Evolutionary conservation across 2,888 invertebrate species (phyloP).

Genomic region (Ormyrus nitidulus): DNA sequence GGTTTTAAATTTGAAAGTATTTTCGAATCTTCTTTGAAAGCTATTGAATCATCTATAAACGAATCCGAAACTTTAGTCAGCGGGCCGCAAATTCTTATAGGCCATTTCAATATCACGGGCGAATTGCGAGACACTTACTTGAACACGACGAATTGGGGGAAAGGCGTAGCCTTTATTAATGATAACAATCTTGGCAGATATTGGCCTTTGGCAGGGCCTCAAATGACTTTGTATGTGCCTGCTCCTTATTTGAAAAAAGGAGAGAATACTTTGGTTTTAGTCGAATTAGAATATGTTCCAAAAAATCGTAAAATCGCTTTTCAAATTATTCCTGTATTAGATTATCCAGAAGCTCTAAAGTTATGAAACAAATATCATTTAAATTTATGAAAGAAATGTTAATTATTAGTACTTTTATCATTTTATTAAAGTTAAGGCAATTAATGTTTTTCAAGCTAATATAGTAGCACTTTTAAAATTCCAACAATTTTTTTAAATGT

Average conservation of each 20-base stretch:
- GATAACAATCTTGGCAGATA: slow-evolving; percentile 92
- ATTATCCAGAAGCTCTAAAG: slow-evolving; percentile 23
- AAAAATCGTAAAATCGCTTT: slow-evolving; percentile 70
- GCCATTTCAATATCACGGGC: slow-evolving; percentile 70
- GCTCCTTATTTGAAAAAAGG: slow-evolving; percentile 82
- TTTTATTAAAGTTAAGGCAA: too few relatives aligned
- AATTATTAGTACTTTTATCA: too few relatives aligned
- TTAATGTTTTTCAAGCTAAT: too few relatives aligned
- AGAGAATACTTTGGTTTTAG: slow-evolving; percentile 78
- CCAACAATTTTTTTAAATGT: too few relatives aligned
- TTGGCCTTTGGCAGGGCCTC: slow-evolving; percentile 86
- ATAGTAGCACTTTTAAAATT: too few relatives aligned
- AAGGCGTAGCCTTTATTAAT: slow-evolving; percentile 90
- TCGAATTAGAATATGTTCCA: slow-evolving; percentile 79
- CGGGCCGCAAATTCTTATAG: slow-evolving; percentile 68
- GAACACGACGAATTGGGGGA: slow-evolving; percentile 88
- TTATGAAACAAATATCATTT: too few relatives aligned
- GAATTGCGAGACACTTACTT: slow-evolving; percentile 85
- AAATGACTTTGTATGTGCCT: slow-evolving; percentile 89
- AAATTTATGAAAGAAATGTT: too few relatives aligned
- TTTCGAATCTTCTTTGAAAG: slow-evolving; percentile 8
- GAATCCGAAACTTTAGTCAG: slow-evolving; percentile 57
- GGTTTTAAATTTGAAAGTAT: slow-evolving; percentile 58
- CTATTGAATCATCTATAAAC: neutral
- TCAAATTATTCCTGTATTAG: slow-evolving; percentile 72